Percentiles rank a stretch among this genome's conserved stretches.
Conservation (phyloP, 2,888 invertebrate species). For the Pyrrhia umbra region DNA sequence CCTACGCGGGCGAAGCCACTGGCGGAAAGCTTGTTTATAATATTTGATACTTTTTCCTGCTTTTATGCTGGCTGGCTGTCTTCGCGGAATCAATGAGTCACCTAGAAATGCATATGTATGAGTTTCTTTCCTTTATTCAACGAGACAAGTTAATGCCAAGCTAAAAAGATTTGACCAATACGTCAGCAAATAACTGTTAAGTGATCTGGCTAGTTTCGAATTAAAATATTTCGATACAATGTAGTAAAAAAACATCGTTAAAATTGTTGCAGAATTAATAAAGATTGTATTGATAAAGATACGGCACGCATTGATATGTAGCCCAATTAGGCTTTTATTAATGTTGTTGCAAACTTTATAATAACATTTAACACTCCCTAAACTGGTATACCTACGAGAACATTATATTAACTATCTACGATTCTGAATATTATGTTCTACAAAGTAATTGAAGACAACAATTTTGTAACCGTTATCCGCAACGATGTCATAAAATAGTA, state of each 20-base stretch:
- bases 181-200: not conserved
- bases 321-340: constrained; percentile 40
- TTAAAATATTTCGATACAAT: constrained; percentile 14
- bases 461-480: constrained; percentile 31
- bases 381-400: constrained; percentile 10
- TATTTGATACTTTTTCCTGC: constrained; percentile 22
- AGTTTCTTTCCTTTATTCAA: constrained; percentile 12
- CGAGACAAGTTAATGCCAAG: not conserved
- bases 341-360: constrained; percentile 28
- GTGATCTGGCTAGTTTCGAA: not conserved
- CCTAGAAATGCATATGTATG: constrained; percentile 10
- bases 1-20: too few relatives aligned
- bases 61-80: constrained; percentile 5
- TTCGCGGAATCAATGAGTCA: constrained; percentile 22
- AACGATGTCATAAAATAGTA: constrained; percentile 29
- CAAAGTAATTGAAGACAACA: constrained; percentile 19
- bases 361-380: constrained; percentile 44
- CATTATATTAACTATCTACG: constrained; percentile 5
- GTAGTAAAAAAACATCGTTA: constrained; percentile 12
- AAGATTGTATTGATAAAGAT: constrained; percentile 46
- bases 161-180: constrained; percentile 1
- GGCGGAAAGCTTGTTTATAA: too few relatives aligned
- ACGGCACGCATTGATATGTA: constrained; percentile 17
- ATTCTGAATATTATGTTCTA: constrained; percentile 1
- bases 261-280: constrained; percentile 45